Conservation (phyloP, 2,113 vertebrate genomes). For the Lepisosteus oculatus region DNA sequence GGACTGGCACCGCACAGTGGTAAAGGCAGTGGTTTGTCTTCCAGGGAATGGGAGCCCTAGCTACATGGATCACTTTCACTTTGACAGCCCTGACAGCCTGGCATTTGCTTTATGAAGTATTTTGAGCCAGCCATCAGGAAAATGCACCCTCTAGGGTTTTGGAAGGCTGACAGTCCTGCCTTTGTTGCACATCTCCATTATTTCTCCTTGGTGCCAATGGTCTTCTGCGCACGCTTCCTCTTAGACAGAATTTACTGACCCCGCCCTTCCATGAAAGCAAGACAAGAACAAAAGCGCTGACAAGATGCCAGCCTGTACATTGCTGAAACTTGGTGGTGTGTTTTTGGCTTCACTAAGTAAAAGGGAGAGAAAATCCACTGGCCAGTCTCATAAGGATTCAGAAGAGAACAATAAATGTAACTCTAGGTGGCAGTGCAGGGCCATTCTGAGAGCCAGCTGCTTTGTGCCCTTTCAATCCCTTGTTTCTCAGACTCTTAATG, state of each 20-base stretch:
- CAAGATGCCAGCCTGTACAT: no score
- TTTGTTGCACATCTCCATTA: slow-evolving; percentile 62
- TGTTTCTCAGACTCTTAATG: background rate
- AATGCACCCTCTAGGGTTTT: slow-evolving; percentile 56
- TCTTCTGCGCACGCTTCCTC: slow-evolving; percentile 31
- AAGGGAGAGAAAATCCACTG: background rate
- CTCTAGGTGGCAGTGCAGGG: slow-evolving; percentile 57
- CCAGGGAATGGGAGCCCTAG: slow-evolving; percentile 61
- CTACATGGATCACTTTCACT: slow-evolving; percentile 72
- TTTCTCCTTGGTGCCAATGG: slow-evolving; percentile 48
- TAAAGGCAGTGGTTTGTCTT: slow-evolving; percentile 70
- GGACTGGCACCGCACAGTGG: slow-evolving; percentile 43
- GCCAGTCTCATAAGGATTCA: background rate
- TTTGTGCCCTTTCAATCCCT: slow-evolving; percentile 6
- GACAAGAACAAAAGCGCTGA: background rate
- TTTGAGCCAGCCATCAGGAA: slow-evolving; percentile 63
- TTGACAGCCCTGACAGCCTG: slow-evolving; percentile 72
- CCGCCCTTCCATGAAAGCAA: slow-evolving; percentile 31
- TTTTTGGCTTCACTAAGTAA: background rate
- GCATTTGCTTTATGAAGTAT: slow-evolving; percentile 69
- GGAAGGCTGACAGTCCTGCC: slow-evolving; percentile 60
- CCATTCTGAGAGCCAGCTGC: slow-evolving; percentile 24
- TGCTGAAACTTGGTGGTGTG: no score
- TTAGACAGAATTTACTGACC: background rate
- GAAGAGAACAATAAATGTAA: slow-evolving; percentile 17